These are phyloP conservation scores for Penaeus vannamei DNA, from an alignment of 1,140 invertebrate genomes.

Conservation along the genomic window DNA sequence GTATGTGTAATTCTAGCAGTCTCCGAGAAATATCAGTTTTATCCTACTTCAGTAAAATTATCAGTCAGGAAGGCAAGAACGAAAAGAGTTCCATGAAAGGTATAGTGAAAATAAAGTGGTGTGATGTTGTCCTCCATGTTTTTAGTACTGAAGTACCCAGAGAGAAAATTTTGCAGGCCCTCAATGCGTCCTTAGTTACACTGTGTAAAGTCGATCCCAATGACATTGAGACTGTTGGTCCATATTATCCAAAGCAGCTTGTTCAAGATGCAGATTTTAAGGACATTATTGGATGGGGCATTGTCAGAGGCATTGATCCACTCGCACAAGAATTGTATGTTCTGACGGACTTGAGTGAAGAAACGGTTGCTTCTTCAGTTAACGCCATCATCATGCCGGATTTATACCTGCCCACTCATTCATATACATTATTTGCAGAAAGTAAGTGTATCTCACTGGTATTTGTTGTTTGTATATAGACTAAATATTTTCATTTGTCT, in stretches of 20 bases:
- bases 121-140: slow-evolving; percentile 70
- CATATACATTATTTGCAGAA: slow-evolving; percentile 51
- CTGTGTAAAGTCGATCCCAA: slow-evolving; percentile 32
- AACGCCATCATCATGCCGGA: slow-evolving; percentile 50
- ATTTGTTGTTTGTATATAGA: neutral
- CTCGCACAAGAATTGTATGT: slow-evolving; percentile 26
- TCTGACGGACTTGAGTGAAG: neutral
- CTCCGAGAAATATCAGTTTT: slow-evolving; percentile 39
- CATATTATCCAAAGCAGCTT: slow-evolving; percentile 38
- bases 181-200: slow-evolving; percentile 78
- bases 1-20: neutral
- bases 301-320: slow-evolving; percentile 52
- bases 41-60: neutral
- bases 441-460: slow-evolving; percentile 23
- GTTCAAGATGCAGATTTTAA: slow-evolving; percentile 4
- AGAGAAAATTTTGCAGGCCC: slow-evolving; percentile 77
- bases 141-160: slow-evolving; percentile 84
- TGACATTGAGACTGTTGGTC: neutral
- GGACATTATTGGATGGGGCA: slow-evolving; percentile 44
- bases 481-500: too few species aligned
- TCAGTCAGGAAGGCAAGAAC: neutral
- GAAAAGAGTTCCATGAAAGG: neutral
- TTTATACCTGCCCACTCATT: slow-evolving; percentile 28
- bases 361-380: slow-evolving; percentile 3
- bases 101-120: slow-evolving; percentile 40